Conservation (phyloP, 2,797 vertebrate genomes). For the Peromyscus aztecus region DNA sequence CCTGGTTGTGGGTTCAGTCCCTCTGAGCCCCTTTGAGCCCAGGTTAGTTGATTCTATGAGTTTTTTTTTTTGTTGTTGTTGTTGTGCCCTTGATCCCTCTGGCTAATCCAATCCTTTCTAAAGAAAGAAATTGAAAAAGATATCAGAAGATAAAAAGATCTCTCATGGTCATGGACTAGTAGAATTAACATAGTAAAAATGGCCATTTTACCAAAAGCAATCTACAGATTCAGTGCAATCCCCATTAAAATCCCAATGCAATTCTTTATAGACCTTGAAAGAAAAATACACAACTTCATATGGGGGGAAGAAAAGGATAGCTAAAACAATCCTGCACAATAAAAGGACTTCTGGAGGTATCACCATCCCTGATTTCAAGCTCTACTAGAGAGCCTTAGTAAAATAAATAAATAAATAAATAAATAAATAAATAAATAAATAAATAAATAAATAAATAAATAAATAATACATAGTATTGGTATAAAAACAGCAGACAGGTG, state of each 20-base stretch:
- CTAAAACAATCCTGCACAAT: not conserved
- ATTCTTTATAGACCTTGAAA: not conserved
- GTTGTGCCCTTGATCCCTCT: not conserved
- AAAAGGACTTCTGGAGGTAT: not conserved
- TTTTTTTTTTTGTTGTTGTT: no score
- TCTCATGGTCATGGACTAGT: not conserved
- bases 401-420: no score
- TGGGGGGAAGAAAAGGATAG: not conserved
- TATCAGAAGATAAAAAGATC: not conserved
- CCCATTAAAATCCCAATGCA: not conserved
- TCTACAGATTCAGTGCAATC: not conserved
- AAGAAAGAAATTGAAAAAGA: not conserved
- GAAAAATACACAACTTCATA: not conserved
- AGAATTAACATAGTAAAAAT: not conserved
- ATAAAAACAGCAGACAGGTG: not conserved
- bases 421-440: no score
- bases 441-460: no score
- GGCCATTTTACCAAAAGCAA: not conserved
- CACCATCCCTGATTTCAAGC: not conserved
- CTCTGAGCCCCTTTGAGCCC: not conserved
- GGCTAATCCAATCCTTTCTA: not conserved
- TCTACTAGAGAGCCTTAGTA: not conserved
- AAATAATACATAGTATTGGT: no score
- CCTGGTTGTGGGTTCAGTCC: not conserved
- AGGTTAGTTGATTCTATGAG: not conserved